Conservation (phyloP, 2,888 invertebrate species). For the Atethmia centrago region DNA sequence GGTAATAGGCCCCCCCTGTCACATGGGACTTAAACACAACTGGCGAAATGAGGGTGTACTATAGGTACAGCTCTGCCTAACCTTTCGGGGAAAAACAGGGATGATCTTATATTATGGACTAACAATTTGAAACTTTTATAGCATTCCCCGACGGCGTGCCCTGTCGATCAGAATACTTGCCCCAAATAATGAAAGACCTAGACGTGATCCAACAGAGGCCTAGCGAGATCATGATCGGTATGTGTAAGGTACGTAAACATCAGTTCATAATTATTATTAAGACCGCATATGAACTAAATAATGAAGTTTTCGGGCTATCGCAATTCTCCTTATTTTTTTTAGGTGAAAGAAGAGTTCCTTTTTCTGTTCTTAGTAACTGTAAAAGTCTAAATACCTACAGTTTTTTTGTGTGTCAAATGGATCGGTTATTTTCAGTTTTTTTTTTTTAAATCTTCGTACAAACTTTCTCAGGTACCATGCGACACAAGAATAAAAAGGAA, state of each 20-base stretch:
- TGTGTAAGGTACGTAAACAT: slow-evolving; percentile 74
- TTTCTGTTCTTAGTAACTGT: background rate
- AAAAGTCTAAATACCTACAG: too few relatives aligned
- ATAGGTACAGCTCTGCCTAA: too few relatives aligned
- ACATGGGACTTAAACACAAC: too few relatives aligned
- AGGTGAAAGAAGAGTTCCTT: background rate
- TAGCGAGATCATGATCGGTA: slow-evolving; percentile 78
- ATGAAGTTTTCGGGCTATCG: background rate
- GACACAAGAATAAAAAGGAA: background rate
- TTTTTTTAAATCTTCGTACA: background rate
- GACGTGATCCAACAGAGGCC: slow-evolving; percentile 55
- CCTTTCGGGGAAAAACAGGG: background rate
- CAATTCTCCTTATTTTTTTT: background rate
- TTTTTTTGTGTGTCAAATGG: background rate
- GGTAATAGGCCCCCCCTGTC: too few relatives aligned
- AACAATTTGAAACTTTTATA: slow-evolving; percentile 41
- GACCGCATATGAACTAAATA: background rate
- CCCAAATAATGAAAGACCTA: slow-evolving; percentile 56
- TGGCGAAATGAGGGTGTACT: too few relatives aligned
- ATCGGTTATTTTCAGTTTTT: background rate
- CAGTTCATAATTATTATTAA: background rate
- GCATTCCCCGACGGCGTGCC: slow-evolving; percentile 76
- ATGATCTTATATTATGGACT: background rate
- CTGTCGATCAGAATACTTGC: slow-evolving; percentile 75
- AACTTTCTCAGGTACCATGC: slow-evolving; percentile 33